Base-by-base conservation (phyloP, 1,140 invertebrate species). In the Meteorus sp. region DNA sequence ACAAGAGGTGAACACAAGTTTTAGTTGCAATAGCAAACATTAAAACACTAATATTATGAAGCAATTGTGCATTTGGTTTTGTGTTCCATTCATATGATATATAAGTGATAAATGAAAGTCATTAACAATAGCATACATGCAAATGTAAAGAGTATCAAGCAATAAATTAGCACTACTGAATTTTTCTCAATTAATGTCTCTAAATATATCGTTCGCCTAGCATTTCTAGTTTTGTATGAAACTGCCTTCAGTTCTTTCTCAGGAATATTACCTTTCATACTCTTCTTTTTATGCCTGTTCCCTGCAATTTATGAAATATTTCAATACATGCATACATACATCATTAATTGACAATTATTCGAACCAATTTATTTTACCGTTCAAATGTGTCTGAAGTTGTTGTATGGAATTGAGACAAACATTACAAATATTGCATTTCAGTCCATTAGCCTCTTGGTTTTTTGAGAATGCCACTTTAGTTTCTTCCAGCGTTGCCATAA, bases 371-470 rank as follows among this genome's bases (percentile, higher is more conserved):
- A 35, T 59, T 22, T 63, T 76, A 81, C 82, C 82, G 72, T 81
- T 77, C 9, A 83, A 65, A 72, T 83, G 82, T 44, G 80, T 82
- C 63, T 82, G 80, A 6, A 83, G 69, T 61, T 83, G 82, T 39
- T 82, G 80, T 19, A 81, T 75, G 2, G 81, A 82, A 59, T 83
- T 83, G 0, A 82, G 67, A 59, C 73, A 75, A 19, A 82, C 76
- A 65, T 79, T 75, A 59, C 82, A 83, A 2, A 80, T 68, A 59
- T 82, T 80, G 57, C 82, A 83, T 56, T 77, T 78, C 5, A 82
- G 69, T 4, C 73, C 73, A 57, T 79, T 82, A 2, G 73, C 73
- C 61, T 79, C 77, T 59, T 76, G 67, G 56, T 81, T 76, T 58
- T 79, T 80, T 19, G 73, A 74, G 53, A 81, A 77, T 19, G 73